Evolutionary conservation across 92 coral and sea anemone genomes (phyloP), one percentile per base, ranked within the genome.

Genomic region (Palythoa grandiflora): DNA sequence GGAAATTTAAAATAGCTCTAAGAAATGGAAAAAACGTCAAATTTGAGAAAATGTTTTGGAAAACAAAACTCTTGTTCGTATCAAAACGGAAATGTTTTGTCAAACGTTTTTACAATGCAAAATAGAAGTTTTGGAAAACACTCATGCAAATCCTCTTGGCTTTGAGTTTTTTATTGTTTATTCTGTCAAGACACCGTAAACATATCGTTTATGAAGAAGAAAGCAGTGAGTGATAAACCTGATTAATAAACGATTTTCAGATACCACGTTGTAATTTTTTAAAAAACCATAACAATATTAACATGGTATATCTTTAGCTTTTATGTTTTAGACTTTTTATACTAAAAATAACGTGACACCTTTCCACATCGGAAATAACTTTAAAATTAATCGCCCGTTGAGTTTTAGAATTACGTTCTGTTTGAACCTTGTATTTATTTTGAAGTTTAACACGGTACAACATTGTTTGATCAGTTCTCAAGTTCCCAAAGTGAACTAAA

Each of bases 61-160:
- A 79, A 79, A 79, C 84, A 79, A 79, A 79, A 60, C 38, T 79
- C 52, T 60, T 19, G 20, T 65, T 81, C 39, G 61, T 63, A 37
- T 65, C 61, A 38, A 68, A n/a, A 14, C 74, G 85, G 75, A 80
- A 80, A 14, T 65, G 75, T 65, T 80, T 78, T 80, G 44, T 13
- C 60, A 66, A 81, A 66, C 71, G 57, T 28, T 66, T 81, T 6
- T 21, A 81, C n/a, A 65, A 81, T 59, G 75, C 59, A 14, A 16
- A 63, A n/a, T 3, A 48, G 35, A 66, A 63, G 40, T n/a, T 60
- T 44, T 16, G 39, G 40, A 40, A 81, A 47, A 81, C 59, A 63
- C 37, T 63, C 70, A 63, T 81, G 86, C 75, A 81, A 66, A 65
- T 81, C 66, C 17, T 47, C 38, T 50, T 47, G 19, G 52, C 11